phyloP scores from a whole-genome alignment of 2,797 vertebrate species.

The Syngnathus rostellatus region DNA sequence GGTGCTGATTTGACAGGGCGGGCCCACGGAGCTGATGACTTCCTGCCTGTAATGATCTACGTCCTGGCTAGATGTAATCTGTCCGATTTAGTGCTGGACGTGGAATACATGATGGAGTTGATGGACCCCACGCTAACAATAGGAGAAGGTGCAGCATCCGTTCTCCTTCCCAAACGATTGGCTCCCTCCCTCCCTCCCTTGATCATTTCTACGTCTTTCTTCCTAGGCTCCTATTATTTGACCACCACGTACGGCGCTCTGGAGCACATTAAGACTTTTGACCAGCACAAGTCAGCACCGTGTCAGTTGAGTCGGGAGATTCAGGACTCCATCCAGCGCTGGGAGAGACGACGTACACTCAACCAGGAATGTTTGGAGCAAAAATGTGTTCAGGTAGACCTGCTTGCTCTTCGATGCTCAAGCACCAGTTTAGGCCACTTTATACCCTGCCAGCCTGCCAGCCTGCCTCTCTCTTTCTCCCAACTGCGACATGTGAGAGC shows the following conservation, averaged over 20 bases:
- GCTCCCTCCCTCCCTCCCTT: not conserved
- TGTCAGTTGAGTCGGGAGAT: constrained; percentile 88
- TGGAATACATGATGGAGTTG: constrained; percentile 98
- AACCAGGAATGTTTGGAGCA: constrained; percentile 80
- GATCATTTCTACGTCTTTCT: constrained; percentile 11
- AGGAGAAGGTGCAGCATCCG: constrained; percentile 77
- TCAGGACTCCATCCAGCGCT: constrained; percentile 95
- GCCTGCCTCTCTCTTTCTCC: too few species aligned
- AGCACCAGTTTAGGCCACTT: not conserved
- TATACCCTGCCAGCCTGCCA: too few species aligned
- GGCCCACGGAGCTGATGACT: constrained; percentile 87
- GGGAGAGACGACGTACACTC: constrained; percentile 88
- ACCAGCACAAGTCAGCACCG: constrained; percentile 81
- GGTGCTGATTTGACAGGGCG: constrained; percentile 68
- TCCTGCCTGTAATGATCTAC: constrained; percentile 96
- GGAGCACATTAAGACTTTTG: constrained; percentile 91
- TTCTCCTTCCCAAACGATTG: not conserved
- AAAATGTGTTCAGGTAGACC: constrained; percentile 78
- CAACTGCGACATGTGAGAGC: too few species aligned
- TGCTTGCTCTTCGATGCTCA: constrained; percentile 12
- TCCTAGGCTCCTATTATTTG: constrained; percentile 89
- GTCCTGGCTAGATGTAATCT: constrained; percentile 88
- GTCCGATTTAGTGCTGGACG: constrained; percentile 77
- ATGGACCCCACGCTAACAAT: constrained; percentile 93
- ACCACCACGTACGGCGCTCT: constrained; percentile 93